Percentiles rank a stretch among this genome's conserved stretches.
Evolutionary conservation across 2,888 invertebrate species (phyloP).

Genomic region (Limnephilus auricula): DNA sequence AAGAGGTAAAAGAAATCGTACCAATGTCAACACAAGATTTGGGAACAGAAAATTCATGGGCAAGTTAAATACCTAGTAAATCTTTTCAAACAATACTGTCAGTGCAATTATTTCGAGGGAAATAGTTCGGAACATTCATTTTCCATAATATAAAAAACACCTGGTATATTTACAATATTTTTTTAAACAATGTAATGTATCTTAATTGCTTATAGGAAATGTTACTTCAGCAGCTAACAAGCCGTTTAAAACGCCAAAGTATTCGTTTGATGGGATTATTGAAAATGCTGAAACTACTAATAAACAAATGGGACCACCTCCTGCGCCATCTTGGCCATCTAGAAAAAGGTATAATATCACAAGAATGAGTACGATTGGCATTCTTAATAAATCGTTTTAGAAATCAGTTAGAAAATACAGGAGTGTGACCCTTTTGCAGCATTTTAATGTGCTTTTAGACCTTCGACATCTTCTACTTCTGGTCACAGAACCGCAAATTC

Average conservation of each 20-base stretch:
- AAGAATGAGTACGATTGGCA: neutral
- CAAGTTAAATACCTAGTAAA: neutral
- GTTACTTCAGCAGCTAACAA: slow-evolving; percentile 1
- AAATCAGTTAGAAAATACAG: neutral
- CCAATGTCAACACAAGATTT: neutral
- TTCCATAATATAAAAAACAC: too few relatives aligned
- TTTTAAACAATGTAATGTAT: neutral
- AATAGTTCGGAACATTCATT: neutral
- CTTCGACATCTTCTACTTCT: neutral
- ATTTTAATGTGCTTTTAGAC: neutral
- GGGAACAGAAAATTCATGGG: slow-evolving; percentile 17
- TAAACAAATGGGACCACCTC: slow-evolving; percentile 49
- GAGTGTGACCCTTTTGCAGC: neutral
- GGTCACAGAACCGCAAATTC: slow-evolving; percentile 23
- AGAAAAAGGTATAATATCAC: slow-evolving; percentile 22
- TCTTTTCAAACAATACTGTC: neutral
- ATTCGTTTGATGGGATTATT: slow-evolving; percentile 47
- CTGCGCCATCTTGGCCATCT: neutral
- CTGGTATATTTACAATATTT: too few relatives aligned
- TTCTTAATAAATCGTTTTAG: neutral
- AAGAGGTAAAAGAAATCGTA: slow-evolving; percentile 23
- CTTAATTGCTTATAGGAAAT: neutral
- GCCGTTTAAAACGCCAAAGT: slow-evolving; percentile 39
- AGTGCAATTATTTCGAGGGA: neutral
- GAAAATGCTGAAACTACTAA: slow-evolving; percentile 7